Base-by-base conservation (phyloP, 2,113 vertebrate genomes). In the Psilopsiagon aymara region DNA sequence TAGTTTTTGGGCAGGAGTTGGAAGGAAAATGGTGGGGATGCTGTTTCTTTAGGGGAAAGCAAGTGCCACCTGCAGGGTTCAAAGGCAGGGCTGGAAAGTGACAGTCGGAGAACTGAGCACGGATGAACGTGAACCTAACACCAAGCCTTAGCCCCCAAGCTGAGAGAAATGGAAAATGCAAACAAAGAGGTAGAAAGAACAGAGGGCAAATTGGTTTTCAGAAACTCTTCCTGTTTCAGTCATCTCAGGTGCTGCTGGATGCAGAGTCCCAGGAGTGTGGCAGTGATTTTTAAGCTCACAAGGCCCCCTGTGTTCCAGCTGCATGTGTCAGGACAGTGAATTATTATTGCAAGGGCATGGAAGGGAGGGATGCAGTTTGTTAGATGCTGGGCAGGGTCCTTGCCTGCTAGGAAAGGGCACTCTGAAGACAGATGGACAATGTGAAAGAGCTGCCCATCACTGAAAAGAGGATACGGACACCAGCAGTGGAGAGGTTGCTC, bases 101-200 rank as follows among this genome's bases (percentile, higher is more conserved):
- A 85, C 94, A 92, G 24, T 53, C 0, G 3, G 73, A 73, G 77
- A 94, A 70, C 55, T 67, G 63, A 84, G 74, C 80, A 31, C 74
- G 41, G 70, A 73, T 92, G 89, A 95, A 92, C 57, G 3, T 27
- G 53, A 84, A 62, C 25, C 13, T 20, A 85, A 89, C 41, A 35
- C 62, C 1, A 4, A 95, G 52, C 78, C 86, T 85, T 83, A 63
- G 76, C 52, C 52, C 52, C 66, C 59, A 82, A 18, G 63, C 88
- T 82, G 91, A 80, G 92, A 87, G 86, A 87, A 94, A 87, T 70
- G 37, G 66, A 92, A 94, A 95, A 96, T 69, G 88, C 94, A 97
- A 95, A 97, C 92, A 91, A 90, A 96, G 77, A 78, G n/a, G 73
- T 44, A 82, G 82, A 73, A 95, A 69, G 75, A 95, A n/a, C 0